Percentiles rank a stretch among this genome's conserved stretches.
phyloP scores from a whole-genome alignment of 2,113 vertebrate species.

The Reinhardtius hippoglossoides region DNA sequence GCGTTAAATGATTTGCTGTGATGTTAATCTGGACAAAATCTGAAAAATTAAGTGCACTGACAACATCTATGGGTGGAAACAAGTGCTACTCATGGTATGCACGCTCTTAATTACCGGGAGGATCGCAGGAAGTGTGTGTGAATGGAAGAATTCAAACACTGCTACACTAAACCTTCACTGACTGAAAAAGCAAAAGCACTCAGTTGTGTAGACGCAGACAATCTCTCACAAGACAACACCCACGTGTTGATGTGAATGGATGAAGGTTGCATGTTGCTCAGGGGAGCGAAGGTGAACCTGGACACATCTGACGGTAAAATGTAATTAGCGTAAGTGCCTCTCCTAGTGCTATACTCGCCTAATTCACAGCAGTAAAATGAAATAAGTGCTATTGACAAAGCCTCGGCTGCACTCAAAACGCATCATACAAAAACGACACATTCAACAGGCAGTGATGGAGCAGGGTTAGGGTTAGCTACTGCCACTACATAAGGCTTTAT shows the following conservation, averaged over 20 bases:
- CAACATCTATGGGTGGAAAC: background rate
- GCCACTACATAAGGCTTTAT: slow-evolving; percentile 1
- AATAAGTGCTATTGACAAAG: slow-evolving; percentile 50
- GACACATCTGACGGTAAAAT: slow-evolving; percentile 60
- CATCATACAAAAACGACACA: slow-evolving; percentile 39
- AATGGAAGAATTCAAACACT: too few relatives aligned
- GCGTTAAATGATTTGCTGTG: slow-evolving; percentile 57
- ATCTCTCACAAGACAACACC: background rate
- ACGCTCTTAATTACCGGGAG: background rate
- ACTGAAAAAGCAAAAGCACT: background rate
- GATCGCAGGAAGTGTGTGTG: background rate
- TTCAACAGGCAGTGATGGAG: slow-evolving; percentile 27
- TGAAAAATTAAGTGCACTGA: slow-evolving; percentile 19
- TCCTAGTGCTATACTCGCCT: slow-evolving; percentile 65
- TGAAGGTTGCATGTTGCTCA: slow-evolving; percentile 41
- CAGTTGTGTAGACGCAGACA: background rate
- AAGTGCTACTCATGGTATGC: background rate
- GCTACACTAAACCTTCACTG: too few relatives aligned
- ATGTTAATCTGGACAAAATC: slow-evolving; percentile 59
- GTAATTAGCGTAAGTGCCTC: slow-evolving; percentile 72
- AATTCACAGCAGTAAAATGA: slow-evolving; percentile 58
- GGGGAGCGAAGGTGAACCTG: slow-evolving; percentile 46
- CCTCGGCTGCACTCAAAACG: slow-evolving; percentile 43
- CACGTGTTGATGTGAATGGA: slow-evolving; percentile 23
- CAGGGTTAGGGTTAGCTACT: background rate